Evolutionary conservation across 2,888 invertebrate species (phyloP).

Genomic region (Blastobasis adustella): DNA sequence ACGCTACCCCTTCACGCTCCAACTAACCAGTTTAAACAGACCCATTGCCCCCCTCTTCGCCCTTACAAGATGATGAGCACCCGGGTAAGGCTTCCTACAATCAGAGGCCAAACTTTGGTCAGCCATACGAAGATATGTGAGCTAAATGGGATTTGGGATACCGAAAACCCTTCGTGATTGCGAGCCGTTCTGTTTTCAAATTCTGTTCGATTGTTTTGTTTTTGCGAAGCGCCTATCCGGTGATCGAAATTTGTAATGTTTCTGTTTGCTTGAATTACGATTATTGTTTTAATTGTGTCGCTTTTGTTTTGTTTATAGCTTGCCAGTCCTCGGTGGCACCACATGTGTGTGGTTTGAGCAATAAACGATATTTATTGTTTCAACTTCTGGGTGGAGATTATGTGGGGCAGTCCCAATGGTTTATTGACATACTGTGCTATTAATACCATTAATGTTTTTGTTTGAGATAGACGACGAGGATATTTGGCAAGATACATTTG

Average conservation of each 20-base stretch:
- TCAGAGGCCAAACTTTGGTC: constrained; percentile 23
- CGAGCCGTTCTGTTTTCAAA: constrained; percentile 46
- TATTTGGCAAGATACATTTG: too few relatives aligned
- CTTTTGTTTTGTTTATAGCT: neutral
- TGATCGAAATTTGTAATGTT: constrained; percentile 8
- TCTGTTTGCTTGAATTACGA: constrained; percentile 6
- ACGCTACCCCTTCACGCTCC: constrained; percentile 48
- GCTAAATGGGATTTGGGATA: constrained; percentile 37
- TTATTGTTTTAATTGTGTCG: neutral
- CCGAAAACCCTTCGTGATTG: constrained; percentile 48
- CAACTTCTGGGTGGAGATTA: too few relatives aligned
- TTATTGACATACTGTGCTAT: too few relatives aligned
- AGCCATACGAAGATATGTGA: constrained; percentile 36
- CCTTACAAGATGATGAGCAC: constrained; percentile 14
- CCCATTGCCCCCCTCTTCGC: constrained; percentile 18
- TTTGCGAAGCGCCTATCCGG: constrained; percentile 13
- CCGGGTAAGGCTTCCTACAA: constrained; percentile 13
- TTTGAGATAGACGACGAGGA: too few relatives aligned
- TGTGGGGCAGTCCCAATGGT: too few relatives aligned
- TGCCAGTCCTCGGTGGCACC: too few relatives aligned
- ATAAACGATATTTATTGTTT: too few relatives aligned
- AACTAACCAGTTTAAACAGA: constrained; percentile 24
- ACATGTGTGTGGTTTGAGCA: too few relatives aligned
- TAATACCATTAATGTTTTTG: too few relatives aligned
- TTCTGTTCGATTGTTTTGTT: constrained; percentile 26